Conservation (phyloP, 2,113 vertebrate genomes). For the Diadophis punctatus region DNA sequence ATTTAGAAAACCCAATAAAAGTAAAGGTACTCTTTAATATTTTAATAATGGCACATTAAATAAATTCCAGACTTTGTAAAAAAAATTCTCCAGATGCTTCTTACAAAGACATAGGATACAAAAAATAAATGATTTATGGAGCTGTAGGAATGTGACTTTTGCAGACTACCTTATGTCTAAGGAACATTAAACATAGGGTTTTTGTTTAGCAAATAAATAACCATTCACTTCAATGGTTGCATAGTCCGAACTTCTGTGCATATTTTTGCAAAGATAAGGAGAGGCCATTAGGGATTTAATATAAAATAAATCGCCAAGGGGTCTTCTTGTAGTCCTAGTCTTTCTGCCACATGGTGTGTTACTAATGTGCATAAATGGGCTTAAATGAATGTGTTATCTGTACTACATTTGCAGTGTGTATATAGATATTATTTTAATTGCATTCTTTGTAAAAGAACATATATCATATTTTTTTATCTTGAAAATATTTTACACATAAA, state of each 20-base stretch:
- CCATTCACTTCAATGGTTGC: conserved; percentile 96
- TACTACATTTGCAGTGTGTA: conserved; percentile 99
- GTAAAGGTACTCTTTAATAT: conserved; percentile 76
- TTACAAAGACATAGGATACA: conserved; percentile 97
- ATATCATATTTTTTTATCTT: conserved; percentile 85
- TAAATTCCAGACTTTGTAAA: conserved; percentile 63
- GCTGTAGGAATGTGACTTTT: conserved; percentile 92
- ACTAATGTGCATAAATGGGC: conserved; percentile 99
- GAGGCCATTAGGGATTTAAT: conserved; percentile 99
- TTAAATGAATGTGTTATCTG: conserved; percentile 99
- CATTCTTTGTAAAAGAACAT: conserved; percentile 98
- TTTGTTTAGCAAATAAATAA: conserved; percentile 99
- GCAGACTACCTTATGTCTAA: conserved; percentile 98
- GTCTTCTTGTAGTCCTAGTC: conserved; percentile 91
- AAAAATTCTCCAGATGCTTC: conserved; percentile 80
- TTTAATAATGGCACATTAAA: conserved; percentile 68
- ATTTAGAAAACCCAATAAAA: conserved; percentile 68
- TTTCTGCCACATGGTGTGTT: conserved; percentile 98
- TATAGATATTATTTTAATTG: conserved; percentile 99
- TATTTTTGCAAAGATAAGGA: conserved; percentile 95
- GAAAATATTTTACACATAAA: conserved; percentile 89
- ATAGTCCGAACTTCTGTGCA: conserved; percentile 94
- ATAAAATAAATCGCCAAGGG: conserved; percentile 99
- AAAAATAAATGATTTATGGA: conserved; percentile 99
- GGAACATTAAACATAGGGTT: conserved; percentile 99